Evolutionary conservation across 2,113 vertebrate species (phyloP), one percentile per base, ranked within the genome.

Genomic region (Elaphurus davidianus): DNA sequence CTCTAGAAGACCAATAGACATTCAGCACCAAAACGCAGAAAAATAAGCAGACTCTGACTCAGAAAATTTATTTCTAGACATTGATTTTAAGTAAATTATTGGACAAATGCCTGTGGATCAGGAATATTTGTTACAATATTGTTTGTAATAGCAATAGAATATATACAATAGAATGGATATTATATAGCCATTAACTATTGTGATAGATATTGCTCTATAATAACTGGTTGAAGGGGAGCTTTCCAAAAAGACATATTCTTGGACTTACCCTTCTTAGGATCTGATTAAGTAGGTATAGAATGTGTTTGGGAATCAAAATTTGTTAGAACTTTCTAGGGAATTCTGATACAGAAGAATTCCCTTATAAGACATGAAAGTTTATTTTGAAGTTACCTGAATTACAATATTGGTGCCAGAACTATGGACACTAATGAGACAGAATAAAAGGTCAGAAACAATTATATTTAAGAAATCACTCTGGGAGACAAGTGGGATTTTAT

Each of bases 401-500:
- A 59, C 36, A 87, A 81, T 74, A 40, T 14, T 89, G 23, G 25
- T 36, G 52, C 7, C n/a, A 92, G 25, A 57, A 60, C n/a, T 88
- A 83, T 91, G n/a, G 28, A 86, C 67, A 89, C 45, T 55, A 85
- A 91, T 59, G 45, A 45, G 71, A 47, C 47, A 93, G 40, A 86
- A 85, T 54, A 93, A 74, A 96, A 36, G 6, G 40, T 93, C n/a
- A 87, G 67, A 90, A 91, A 64, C 50, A 94, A 2, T 78, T 30
- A n/a, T 28, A 71, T 71, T 88, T 90, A 88, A 97, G 52, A 88
- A 93, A 91, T 88, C 40, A 85, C 30, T 88, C 30, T 87, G 36
- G 27, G 78, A 94, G 64, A 6, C 5, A 79, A 88, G 64, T 50
- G 23, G 25, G 23, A 95, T 87, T 84, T 91, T 84, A 93, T 36